A percentile compares a stretch with the other conserved stretches of the same genome.
phyloP scores from a whole-genome alignment of 2,888 invertebrate genomes.

The Hyposoter dolosus region DNA sequence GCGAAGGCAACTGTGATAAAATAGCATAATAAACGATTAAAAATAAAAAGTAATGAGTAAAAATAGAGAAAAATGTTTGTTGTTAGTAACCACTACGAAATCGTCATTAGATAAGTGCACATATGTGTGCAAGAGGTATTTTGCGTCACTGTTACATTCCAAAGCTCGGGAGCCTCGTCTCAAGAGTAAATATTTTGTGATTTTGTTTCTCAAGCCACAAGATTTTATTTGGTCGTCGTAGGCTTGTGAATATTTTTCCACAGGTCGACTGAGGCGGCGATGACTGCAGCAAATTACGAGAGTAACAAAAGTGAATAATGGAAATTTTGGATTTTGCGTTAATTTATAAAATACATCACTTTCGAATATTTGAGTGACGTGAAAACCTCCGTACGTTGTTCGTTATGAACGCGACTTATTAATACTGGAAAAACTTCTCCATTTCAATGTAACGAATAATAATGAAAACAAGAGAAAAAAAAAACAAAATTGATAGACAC shows the following conservation, averaged over 20 bases:
- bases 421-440: conserved; percentile 5
- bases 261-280: neutral
- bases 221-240: neutral
- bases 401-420: conserved; percentile 37
- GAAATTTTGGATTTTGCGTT: conserved; percentile 11
- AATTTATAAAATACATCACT: conserved; percentile 17
- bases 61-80: conserved; percentile 4
- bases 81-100: conserved; percentile 1
- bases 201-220: neutral
- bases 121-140: conserved; percentile 18
- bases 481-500: conserved; percentile 26
- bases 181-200: neutral
- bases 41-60: neutral
- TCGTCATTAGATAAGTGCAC: conserved; percentile 22
- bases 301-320: neutral
- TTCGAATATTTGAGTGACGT: neutral
- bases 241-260: neutral
- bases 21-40: conserved; percentile 77
- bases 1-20: conserved; percentile 81
- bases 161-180: neutral
- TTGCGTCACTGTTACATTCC: conserved; percentile 9
- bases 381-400: conserved; percentile 12
- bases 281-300: neutral
- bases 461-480: conserved; percentile 13
- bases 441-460: conserved; percentile 20